Evolutionary conservation across 2,888 invertebrate species (phyloP), one percentile per base, ranked within the genome.

Genomic region (Balanococcus diminutus): DNA sequence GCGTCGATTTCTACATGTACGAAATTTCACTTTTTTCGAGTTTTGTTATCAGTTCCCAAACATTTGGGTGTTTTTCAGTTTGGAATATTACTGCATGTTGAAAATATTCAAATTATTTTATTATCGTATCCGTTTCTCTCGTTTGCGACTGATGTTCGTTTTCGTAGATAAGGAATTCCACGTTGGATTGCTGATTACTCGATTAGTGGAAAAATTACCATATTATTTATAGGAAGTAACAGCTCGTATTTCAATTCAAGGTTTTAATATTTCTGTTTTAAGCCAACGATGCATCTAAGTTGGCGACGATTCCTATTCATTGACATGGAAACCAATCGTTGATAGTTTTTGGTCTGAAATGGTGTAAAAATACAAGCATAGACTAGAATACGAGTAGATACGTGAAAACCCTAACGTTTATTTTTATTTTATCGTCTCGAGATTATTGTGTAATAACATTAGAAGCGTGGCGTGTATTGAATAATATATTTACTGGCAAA

Each of bases 401-500:
- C 22, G 22, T 2, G 56, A 79, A 19, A 36, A 36, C 32, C 16
- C 36, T 25, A 9, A 32, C 36, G 75, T 79, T 79, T 79, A 79
- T 72, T 72, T 72, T 72, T 31, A 79, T 79, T 79, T 79, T 79
- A 79, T 79, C 0, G 75, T 19, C n/a, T n/a, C 19, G 28, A 19
- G 36, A 36, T 79, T 36, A 32, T 79, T 79, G 75, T 79, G 75
- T 36, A 79, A 79, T 79, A 79, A 79, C 36, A 36, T 19, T 6
- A 28, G 16, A 36, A 32, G 36, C 75, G 28, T 79, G 75, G 75
- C 11, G 36, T 79, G 14, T 36, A 79, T 79, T 79, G 75, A 36
- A 79, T 79, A 79, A 79, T 79, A 79, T 36, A 79, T 79, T 75
- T 79, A 79, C 19, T 79, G 75, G 75, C 75, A 32, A 19, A 32